Evolutionary conservation across 2,888 invertebrate genomes (phyloP), one percentile per base, ranked within the genome.

Genomic region (Pediacus dermestoides): DNA sequence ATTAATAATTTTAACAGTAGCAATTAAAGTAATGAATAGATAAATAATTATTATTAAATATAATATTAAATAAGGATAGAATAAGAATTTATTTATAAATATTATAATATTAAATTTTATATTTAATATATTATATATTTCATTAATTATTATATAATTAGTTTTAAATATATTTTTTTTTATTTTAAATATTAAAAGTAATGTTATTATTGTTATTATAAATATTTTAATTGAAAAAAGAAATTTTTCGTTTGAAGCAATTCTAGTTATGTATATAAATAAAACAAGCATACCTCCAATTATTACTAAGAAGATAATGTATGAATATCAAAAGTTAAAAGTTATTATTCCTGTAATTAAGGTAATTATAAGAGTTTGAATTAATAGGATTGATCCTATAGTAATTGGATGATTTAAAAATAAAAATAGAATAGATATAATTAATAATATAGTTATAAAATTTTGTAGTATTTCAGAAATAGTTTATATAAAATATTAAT

Each of bases 401-500:
- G 74, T 71, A 61, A 79, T 18, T 0, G 77, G 75, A 18, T 78
- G 73, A 42, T 66, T 70, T 61, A 69, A 53, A 51, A 72, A 66
- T 54, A 73, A 59, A 58, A 68, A 58, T 52, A 63, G 53, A 16
- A 70, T 62, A 43, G 72, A 58, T 52, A 62, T 50, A 16, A 70
- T 58, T 9, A 55, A 72, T 53, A 53, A 50, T 64, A 62, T 39
- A 55, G 60, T 51, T 40, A 53, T 41, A 50, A 58, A 39, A 21
- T 59, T 31, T 34, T 57, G 49, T 44, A 61, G 52, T 57, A 66
- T 61, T 36, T 63, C 76, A 79, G 73, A 73, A 73, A 68, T 80
- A 80, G 76, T 80, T 80, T 78, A 73, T 68, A 57, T 49, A 68
- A 80, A 80, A 80, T 78, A 72, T 76, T 78, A 80, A 78, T 80